phyloP scores from a whole-genome alignment of 2,113 vertebrate species.

The Paradoxurus hermaphroditus region DNA sequence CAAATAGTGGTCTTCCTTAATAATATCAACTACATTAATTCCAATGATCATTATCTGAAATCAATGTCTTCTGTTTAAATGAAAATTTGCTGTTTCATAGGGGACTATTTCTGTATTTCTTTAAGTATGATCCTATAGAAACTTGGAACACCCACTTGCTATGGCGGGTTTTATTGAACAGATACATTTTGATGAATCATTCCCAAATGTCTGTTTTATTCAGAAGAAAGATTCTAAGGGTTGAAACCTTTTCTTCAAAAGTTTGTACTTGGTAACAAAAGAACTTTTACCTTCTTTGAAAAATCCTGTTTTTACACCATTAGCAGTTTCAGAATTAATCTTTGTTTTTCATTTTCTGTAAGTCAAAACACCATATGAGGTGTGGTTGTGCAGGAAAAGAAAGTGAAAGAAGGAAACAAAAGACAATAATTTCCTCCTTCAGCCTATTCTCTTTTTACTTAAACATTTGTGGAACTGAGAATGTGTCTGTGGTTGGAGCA shows the following conservation, averaged over 20 bases:
- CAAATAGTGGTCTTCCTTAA: constrained; percentile 54
- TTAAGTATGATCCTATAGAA: constrained; percentile 50
- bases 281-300: constrained; percentile 57
- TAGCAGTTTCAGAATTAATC: constrained; percentile 72
- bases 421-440: constrained; percentile 63
- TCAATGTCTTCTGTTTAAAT: constrained; percentile 43
- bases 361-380: constrained; percentile 72
- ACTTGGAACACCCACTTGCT: constrained; percentile 35
- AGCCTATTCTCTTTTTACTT: constrained; percentile 77
- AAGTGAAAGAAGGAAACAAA: constrained; percentile 60
- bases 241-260: constrained; percentile 29
- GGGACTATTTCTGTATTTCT: background rate
- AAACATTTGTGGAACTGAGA: constrained; percentile 83
- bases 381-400: constrained; percentile 52
- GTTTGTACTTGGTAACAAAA: constrained; percentile 46
- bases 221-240: background rate
- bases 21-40: constrained; percentile 68
- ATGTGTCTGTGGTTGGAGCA: constrained; percentile 80
- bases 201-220: constrained; percentile 34
- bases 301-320: constrained; percentile 65
- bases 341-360: constrained; percentile 76
- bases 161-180: background rate
- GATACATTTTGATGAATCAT: constrained; percentile 49
- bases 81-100: constrained; percentile 53
- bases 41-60: constrained; percentile 62